Percentiles rank a stretch among this genome's conserved stretches.
These are phyloP conservation scores for Arctopsyche grandis DNA, from an alignment of 1,140 invertebrate genomes.

Conservation along the genomic window DNA sequence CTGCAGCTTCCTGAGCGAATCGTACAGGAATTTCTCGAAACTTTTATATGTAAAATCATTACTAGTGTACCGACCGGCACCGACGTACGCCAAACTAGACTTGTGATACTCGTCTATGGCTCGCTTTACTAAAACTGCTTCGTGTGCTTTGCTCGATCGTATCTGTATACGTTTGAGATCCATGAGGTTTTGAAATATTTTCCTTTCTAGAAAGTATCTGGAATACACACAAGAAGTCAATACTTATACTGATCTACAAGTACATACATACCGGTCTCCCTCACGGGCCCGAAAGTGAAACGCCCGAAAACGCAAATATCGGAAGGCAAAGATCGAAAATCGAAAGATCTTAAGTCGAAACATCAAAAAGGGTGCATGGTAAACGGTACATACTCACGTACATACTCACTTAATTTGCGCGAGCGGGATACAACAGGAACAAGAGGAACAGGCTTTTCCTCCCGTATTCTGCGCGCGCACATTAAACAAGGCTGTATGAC, in stretches of 20 bases:
- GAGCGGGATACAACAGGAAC: no score
- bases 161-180: conserved; percentile 94
- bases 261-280: no score
- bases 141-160: conserved; percentile 86
- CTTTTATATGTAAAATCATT: conserved; percentile 81
- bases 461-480: no score
- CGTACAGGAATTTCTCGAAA: conserved; percentile 93
- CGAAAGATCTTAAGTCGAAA: no score
- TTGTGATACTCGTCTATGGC: conserved; percentile 83
- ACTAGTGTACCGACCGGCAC: conserved; percentile 76
- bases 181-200: conserved; percentile 93
- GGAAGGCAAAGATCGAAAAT: no score
- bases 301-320: no score
- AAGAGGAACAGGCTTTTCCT: no score
- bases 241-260: background rate
- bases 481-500: no score
- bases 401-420: no score
- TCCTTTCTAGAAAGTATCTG: conserved; percentile 90
- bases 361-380: no score
- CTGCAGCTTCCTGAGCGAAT: conserved; percentile 83
- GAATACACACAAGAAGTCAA: conserved; percentile 49
- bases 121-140: conserved; percentile 88
- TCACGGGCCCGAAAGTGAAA: no score
- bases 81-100: conserved; percentile 75
- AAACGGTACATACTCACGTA: no score